These are phyloP conservation scores for Bembecia ichneumoniformis DNA, from an alignment of 2,888 invertebrate genomes.

Conservation along the genomic window DNA sequence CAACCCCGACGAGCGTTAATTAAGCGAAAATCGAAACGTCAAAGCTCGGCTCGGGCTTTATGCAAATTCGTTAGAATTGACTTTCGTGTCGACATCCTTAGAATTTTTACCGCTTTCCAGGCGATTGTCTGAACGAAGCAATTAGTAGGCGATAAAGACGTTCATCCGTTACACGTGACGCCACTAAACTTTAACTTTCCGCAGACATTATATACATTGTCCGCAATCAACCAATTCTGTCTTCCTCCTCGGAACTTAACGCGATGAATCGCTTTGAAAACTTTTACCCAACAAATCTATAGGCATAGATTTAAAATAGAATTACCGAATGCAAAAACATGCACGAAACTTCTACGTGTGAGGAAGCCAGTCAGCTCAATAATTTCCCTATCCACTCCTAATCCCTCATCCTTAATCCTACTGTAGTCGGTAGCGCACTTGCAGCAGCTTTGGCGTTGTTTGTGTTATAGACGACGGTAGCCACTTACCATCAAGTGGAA, in stretches of 20 bases:
- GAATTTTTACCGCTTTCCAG: constrained; percentile 49
- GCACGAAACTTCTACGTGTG: no score
- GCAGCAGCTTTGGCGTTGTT: no score
- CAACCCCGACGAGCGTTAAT: constrained; percentile 55
- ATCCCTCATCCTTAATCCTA: no score
- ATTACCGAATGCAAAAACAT: no score
- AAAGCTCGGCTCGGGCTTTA: constrained; percentile 58
- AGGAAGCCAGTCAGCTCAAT: no score
- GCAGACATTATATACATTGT: background rate
- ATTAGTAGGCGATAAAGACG: constrained; percentile 42
- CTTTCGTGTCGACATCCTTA: constrained; percentile 52
- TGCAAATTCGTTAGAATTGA: constrained; percentile 64
- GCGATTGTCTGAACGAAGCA: constrained; percentile 57
- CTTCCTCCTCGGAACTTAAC: background rate
- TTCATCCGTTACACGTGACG: constrained; percentile 15
- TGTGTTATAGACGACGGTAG: no score
- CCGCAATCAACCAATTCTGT: background rate
- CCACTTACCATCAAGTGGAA: no score
- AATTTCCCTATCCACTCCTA: no score
- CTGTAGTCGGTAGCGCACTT: no score
- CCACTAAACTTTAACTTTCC: constrained; percentile 8
- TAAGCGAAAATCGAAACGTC: constrained; percentile 70
- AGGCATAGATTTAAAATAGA: no score
- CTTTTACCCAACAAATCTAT: no score
- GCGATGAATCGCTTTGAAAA: background rate